These are phyloP conservation scores for Pseudomyrmex dendroicus DNA, from an alignment of 1,140 invertebrate species.

Conservation along the genomic window DNA sequence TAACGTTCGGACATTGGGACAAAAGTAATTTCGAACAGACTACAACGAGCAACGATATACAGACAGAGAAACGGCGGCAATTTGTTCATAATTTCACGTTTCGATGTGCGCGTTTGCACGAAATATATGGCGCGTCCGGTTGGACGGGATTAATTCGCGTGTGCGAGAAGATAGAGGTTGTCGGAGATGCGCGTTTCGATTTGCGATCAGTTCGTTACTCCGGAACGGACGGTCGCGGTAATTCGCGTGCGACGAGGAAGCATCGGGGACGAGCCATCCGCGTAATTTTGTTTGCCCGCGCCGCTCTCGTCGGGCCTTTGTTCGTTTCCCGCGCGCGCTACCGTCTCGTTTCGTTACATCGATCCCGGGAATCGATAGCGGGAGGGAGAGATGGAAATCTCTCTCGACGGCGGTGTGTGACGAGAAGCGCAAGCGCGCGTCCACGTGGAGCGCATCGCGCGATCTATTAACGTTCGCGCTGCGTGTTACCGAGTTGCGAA, in stretches of 20 bases:
- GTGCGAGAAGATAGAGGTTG: slow-evolving; percentile 14
- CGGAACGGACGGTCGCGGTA: slow-evolving; percentile 24
- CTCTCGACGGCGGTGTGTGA: neutral
- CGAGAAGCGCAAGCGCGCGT: neutral
- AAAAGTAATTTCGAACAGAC: slow-evolving; percentile 2
- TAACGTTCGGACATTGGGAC: neutral
- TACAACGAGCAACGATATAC: neutral
- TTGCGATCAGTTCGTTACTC: slow-evolving; percentile 59
- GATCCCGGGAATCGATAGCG: slow-evolving; percentile 36
- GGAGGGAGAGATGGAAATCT: too few relatives aligned
- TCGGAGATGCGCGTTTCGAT: slow-evolving; percentile 46
- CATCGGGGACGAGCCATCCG: slow-evolving; percentile 41
- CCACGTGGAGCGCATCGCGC: neutral
- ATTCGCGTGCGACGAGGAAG: slow-evolving; percentile 9
- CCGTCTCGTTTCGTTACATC: slow-evolving; percentile 50
- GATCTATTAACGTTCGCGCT: slow-evolving; percentile 45
- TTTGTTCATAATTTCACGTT: slow-evolving; percentile 3
- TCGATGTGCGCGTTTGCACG: slow-evolving; percentile 29
- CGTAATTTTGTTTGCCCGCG: slow-evolving; percentile 55
- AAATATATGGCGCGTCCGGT: neutral
- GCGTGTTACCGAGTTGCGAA: slow-evolving; percentile 26
- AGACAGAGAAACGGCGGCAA: slow-evolving; percentile 3
- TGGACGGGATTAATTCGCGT: slow-evolving; percentile 42
- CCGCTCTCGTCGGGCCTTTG: slow-evolving; percentile 52
- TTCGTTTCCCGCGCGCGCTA: slow-evolving; percentile 20